Base-by-base conservation (phyloP, 2,797 vertebrate species). In the Ctenopoma kingsleyae region DNA sequence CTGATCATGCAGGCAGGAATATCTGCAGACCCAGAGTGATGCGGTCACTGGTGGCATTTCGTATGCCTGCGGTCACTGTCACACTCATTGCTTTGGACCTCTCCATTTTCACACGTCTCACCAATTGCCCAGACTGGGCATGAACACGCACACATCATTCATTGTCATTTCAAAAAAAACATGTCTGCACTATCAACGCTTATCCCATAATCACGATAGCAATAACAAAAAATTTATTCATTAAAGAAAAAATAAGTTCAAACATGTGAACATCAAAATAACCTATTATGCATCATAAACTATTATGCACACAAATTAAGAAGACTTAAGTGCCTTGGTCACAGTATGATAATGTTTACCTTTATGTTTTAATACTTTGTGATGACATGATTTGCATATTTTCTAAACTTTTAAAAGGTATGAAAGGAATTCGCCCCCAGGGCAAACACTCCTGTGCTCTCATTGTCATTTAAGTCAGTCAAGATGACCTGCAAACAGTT, bases 1-100 rank as follows among this genome's bases (percentile, higher is more conserved):
- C 91, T 93, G 91, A 93, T 87, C 80, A 70, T 72, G 88, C 89
- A 90, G 71, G 74, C 82, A 68, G 60, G 78, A 71, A 68, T 87
- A 80, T 85, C 40, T 87, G 83, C 73, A 68, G 70, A 78, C 65
- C 52, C 40, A n/a, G 27, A 65, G 69, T 66, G 71, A 86, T 80
- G 75, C 59, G 47, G 76, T 89, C 85, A 85, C 79, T 46, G 81
- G 64, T 78, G 79, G 80, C 82, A 79, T 91, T 83, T 88, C 76
- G 49, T 36, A 9, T 40, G 53, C 70, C 47, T 48, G 67, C 36
- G 23, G 51, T 74, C 78, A 53, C 78, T 68, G 76, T 82, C 51
- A 61, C 66, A 62, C 62, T 58, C 61, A 9, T 38, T 52, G 70
- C 81, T 76, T 53, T 46, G 47, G 68, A 53, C 52, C 47, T 77